Base-by-base conservation (phyloP, 1,140 invertebrate genomes). In the Neodiprion virginianus region DNA sequence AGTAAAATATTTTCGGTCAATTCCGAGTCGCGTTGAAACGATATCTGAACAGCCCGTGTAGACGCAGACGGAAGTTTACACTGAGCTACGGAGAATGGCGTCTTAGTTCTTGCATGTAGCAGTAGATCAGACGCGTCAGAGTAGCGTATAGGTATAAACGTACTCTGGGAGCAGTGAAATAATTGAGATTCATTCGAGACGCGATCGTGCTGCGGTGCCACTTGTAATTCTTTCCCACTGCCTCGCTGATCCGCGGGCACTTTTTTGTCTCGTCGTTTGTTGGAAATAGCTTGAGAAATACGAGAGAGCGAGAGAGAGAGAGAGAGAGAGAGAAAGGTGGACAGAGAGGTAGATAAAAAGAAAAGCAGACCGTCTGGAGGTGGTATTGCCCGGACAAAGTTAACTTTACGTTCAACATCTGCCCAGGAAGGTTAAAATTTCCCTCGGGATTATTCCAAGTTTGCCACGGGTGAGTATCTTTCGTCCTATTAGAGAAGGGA, bases 221-320 rank as follows among this genome's bases (percentile, higher is more conserved):
- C 85, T 88, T 88, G 86, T 86, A 87, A 88, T 88, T 88, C 86
- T 84, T 86, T 87, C 84, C 83, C 80, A 81, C 76, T 79, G 76
- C 21, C 72, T 77, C 74, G 69, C 70, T 12, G 67, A 69, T 73
- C 75, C 50, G 17, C 70, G 8, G 50, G 72, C 73, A 75, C 74
- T 81, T 84, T 84, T 83, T 84, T 82, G 77, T 81, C 80, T 77
- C 77, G 74, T 78, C 84, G 80, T 84, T 85, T 81, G 81, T 83
- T 86, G 79, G 79, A 81, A 84, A 84, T 79, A 80, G 74, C 74
- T 79, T 67, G 77, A 75, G 72, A 74, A 61, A 69, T 74, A 72
- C 73, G 77, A 74, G 69, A 65, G 61, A 65, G 61, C 1, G 61
- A 14, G 76, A 79, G 74, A 40, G 28, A 40, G 28, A 40, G 28